Evolutionary conservation across 2,797 vertebrate species (phyloP).

Genomic region (Anolis apletophallus): DNA sequence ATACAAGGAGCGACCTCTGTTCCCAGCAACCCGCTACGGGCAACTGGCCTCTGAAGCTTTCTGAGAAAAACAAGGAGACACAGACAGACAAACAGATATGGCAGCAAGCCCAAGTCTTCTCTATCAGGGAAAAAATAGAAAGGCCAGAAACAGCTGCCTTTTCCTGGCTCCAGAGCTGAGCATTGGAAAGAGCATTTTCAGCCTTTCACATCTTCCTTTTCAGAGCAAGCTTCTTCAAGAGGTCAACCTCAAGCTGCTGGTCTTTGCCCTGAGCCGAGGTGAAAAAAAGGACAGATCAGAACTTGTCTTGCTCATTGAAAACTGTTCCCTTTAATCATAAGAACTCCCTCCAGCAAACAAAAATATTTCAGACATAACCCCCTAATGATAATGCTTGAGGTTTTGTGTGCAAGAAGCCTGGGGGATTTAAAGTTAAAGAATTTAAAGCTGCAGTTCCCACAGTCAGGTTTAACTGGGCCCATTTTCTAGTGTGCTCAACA

Average conservation of each 20-base stretch:
- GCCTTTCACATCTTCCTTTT: constrained; percentile 73
- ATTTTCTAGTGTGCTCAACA: constrained; percentile 17
- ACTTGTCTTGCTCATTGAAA: constrained; percentile 66
- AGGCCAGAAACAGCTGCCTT: constrained; percentile 73
- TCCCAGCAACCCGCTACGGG: constrained; percentile 76
- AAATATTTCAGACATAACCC: constrained; percentile 43
- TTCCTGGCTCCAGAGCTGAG: constrained; percentile 61
- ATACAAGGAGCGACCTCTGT: constrained; percentile 76
- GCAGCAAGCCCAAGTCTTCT: constrained; percentile 69
- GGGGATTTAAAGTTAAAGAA: constrained; percentile 53
- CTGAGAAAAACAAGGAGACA: constrained; percentile 74
- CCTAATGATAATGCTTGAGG: constrained; percentile 57
- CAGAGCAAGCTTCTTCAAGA: constrained; percentile 57
- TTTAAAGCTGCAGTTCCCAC: constrained; percentile 63
- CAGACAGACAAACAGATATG: constrained; percentile 76
- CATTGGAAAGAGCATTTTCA: constrained; percentile 64
- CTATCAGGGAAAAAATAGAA: constrained; percentile 56
- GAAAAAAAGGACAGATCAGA: constrained; percentile 77
- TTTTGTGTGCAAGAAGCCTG: constrained; percentile 62
- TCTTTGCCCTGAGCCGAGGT: constrained; percentile 76
- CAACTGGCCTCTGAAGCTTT: constrained; percentile 71
- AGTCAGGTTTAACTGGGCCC: constrained; percentile 30
- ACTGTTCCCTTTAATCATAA: constrained; percentile 71
- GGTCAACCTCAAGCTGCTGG: constrained; percentile 75
- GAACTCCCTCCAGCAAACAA: constrained; percentile 64